These are phyloP conservation scores for Hippasteria phrygiana DNA, from an alignment of 53 echinoderm and acorn worm genomes.

Conservation along the genomic window DNA sequence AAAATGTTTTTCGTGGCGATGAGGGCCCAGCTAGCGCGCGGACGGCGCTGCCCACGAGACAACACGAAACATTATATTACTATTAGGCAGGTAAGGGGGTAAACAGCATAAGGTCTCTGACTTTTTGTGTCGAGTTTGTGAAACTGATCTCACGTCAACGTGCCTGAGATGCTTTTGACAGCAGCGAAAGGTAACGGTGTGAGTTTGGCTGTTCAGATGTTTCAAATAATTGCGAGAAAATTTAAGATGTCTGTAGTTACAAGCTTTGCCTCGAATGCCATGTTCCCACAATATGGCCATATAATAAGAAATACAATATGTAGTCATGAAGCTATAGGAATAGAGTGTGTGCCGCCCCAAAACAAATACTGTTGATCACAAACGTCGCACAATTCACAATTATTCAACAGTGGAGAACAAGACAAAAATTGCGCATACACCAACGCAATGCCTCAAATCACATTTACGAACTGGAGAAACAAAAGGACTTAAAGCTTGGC, in stretches of 20 bases:
- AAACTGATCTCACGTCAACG: no score
- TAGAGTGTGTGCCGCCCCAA: no score
- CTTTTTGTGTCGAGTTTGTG: background rate
- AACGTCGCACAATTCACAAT: no score
- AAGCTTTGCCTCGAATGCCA: background rate
- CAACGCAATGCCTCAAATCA: no score
- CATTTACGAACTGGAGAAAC: no score
- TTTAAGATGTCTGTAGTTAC: background rate
- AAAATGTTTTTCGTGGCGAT: background rate
- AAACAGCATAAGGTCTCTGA: background rate
- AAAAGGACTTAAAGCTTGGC: no score
- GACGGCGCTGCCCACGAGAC: background rate
- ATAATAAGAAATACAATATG: background rate
- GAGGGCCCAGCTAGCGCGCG: background rate
- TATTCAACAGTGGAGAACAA: no score
- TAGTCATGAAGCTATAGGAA: no score
- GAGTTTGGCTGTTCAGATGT: background rate
- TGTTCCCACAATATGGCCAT: background rate
- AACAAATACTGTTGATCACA: no score
- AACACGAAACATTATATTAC: background rate
- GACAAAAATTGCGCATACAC: no score
- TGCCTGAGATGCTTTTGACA: background rate
- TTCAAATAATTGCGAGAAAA: background rate
- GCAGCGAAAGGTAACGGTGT: background rate
- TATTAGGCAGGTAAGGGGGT: background rate